Evolutionary conservation across 2,113 vertebrate genomes (phyloP), one percentile per base, ranked within the genome.

Genomic region (Lonchura striata): DNA sequence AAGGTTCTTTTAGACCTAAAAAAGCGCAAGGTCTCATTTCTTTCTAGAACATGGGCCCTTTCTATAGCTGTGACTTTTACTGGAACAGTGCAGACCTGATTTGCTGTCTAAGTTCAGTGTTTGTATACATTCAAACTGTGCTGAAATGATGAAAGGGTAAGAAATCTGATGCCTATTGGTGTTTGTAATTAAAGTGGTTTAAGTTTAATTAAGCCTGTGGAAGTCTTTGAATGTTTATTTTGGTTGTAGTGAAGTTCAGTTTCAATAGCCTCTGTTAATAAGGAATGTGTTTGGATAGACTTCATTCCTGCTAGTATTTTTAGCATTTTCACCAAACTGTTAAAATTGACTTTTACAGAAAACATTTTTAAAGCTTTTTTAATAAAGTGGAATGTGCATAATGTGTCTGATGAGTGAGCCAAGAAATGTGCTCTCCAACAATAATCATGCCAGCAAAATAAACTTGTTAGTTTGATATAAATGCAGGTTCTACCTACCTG

Each of bases 281-380:
- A 57, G 16, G 44, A 90, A n/a, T 84, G 33, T 52, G 17, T 92
- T 92, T 60, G 30, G 8, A 4, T 47, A 81, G 60, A 5, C 46
- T 92, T 70, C 85, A 78, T 88, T 90, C 22, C 31, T 78, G 21
- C 25, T 49, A 53, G 27, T 50, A 61, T 65, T 82, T 84, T 69
- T 60, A 72, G 27, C 15, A 27, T 9, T 82, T 69, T 41, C 14
- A 15, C 14, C 18, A 61, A 74, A 53, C 41, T 82, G 33, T 81
- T 78, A 78, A 81, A 77, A 72, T 37, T 72, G 0, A 42, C 63
- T 84, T 86, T 20, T 47, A 50, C 6, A 65, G 41, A 81, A 61
- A 78, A 4, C 46, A 72, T 60, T 82, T 39, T 39, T 39, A 39
- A 39, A 39, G 10, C 11, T 65, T 54, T 47, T 60, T 71, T 22